Conservation (phyloP, 1,140 invertebrate genomes). For the Drosophila nikananu region DNA sequence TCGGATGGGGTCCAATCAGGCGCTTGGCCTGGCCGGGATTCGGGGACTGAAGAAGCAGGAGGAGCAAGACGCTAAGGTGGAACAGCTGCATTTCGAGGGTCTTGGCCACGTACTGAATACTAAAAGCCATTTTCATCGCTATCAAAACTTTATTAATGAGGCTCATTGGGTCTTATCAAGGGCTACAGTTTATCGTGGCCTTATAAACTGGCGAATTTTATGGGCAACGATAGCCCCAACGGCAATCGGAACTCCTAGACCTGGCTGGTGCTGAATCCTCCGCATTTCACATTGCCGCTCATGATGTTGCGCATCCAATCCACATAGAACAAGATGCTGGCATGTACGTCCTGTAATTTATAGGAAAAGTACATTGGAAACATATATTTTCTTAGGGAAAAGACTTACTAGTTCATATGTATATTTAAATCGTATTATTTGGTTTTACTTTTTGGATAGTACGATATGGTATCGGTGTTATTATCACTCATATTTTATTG, state of each 20-base stretch:
- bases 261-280: slow-evolving; percentile 16
- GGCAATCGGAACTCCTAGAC: slow-evolving; percentile 11
- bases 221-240: slow-evolving; percentile 19
- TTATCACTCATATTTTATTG: not conserved
- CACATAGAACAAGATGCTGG: slow-evolving; percentile 67
- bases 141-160: slow-evolving; percentile 43
- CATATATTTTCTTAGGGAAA: not conserved
- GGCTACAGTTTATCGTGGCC: slow-evolving; percentile 35
- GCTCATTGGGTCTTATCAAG: slow-evolving; percentile 17
- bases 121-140: slow-evolving; percentile 17
- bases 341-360: slow-evolving; percentile 82
- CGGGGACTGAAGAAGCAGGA: slow-evolving; percentile 29
- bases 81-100: slow-evolving; percentile 51
- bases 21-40: slow-evolving; percentile 28
- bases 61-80: slow-evolving; percentile 12
- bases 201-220: slow-evolving; percentile 31
- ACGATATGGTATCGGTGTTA: not conserved
- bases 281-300: slow-evolving; percentile 43
- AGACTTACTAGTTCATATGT: not conserved
- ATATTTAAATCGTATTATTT: not conserved
- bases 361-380: no score
- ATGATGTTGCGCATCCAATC: slow-evolving; percentile 63
- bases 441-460: not conserved
- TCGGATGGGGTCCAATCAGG: not conserved
- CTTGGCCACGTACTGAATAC: slow-evolving; percentile 34